A percentile compares a stretch with the other conserved stretches of the same genome.
These are phyloP conservation scores for Neodiprion pinetum DNA, from an alignment of 1,140 invertebrate species.

Conservation along the genomic window DNA sequence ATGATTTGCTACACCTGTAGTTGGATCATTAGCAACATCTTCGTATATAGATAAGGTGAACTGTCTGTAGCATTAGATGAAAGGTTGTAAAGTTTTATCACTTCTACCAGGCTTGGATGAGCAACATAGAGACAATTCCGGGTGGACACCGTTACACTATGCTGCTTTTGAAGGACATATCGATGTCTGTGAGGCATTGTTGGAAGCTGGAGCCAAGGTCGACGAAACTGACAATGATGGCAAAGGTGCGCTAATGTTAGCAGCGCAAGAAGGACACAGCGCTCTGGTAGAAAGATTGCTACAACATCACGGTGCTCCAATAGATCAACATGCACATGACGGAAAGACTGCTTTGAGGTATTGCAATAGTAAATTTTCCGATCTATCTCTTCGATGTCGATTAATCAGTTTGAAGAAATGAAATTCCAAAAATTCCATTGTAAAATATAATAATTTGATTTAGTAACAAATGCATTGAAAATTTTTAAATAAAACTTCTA, in stretches of 20 bases:
- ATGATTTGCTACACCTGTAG: background rate
- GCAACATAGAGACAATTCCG: conserved; percentile 88
- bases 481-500: background rate
- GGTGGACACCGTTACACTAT: conserved; percentile 94
- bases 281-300: conserved; percentile 74
- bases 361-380: background rate
- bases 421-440: conserved; percentile 17
- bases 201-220: conserved; percentile 91
- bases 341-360: conserved; percentile 91
- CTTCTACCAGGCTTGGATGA: conserved; percentile 77
- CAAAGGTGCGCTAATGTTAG: conserved; percentile 87
- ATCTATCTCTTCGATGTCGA: conserved; percentile 15
- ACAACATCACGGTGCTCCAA: conserved; percentile 77
- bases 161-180: conserved; percentile 92
- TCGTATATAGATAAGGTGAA: background rate
- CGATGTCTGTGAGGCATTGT: conserved; percentile 84
- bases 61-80: too few species aligned
- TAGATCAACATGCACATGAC: conserved; percentile 91
- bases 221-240: conserved; percentile 95
- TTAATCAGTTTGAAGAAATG: conserved; percentile 10
- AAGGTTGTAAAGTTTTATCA: conserved; percentile 12
- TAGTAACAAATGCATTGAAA: conserved; percentile 12
- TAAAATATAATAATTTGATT: conserved; percentile 26
- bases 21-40: background rate
- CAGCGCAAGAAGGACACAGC: conserved; percentile 87